phyloP scores from a whole-genome alignment of 2,888 invertebrate genomes.

The Cabera pusaria region DNA sequence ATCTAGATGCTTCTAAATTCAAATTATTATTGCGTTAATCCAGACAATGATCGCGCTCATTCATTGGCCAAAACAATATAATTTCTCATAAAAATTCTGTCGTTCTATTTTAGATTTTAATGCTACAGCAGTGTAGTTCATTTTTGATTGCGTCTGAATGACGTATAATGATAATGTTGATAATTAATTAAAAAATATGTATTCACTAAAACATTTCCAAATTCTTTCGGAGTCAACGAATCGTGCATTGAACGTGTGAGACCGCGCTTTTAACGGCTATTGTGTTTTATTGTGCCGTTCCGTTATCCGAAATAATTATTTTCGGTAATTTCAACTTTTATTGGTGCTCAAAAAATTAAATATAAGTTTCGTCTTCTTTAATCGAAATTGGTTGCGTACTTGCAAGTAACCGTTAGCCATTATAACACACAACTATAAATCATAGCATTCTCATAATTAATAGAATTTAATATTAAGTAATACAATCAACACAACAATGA shows the following conservation, averaged over 20 bases:
- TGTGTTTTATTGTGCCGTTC: conserved; percentile 46
- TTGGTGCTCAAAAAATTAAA: conserved; percentile 7
- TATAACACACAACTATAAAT: too few species aligned
- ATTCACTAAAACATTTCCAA: conserved; percentile 72
- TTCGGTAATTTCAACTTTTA: conserved; percentile 43
- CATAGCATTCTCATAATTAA: neutral
- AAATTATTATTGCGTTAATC: conserved; percentile 76
- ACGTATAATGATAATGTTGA: conserved; percentile 51
- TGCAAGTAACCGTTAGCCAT: too few species aligned
- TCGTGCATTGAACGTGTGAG: conserved; percentile 59
- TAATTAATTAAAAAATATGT: conserved; percentile 77
- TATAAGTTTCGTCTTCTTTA: too few species aligned
- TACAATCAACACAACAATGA: too few species aligned
- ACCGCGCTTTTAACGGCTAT: conserved; percentile 47
- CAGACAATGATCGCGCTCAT: conserved; percentile 63
- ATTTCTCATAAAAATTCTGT: conserved; percentile 62
- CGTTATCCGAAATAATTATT: conserved; percentile 44
- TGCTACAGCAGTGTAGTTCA: conserved; percentile 31
- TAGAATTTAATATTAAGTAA: too few species aligned
- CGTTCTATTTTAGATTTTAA: conserved; percentile 41
- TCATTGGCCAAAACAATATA: conserved; percentile 73
- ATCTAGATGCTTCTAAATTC: conserved; percentile 58
- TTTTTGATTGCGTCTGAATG: conserved; percentile 31
- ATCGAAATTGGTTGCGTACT: too few species aligned
- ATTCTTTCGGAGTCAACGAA: conserved; percentile 68